Conservation (phyloP, 1,140 invertebrate species). For the Drosophila parvula region DNA sequence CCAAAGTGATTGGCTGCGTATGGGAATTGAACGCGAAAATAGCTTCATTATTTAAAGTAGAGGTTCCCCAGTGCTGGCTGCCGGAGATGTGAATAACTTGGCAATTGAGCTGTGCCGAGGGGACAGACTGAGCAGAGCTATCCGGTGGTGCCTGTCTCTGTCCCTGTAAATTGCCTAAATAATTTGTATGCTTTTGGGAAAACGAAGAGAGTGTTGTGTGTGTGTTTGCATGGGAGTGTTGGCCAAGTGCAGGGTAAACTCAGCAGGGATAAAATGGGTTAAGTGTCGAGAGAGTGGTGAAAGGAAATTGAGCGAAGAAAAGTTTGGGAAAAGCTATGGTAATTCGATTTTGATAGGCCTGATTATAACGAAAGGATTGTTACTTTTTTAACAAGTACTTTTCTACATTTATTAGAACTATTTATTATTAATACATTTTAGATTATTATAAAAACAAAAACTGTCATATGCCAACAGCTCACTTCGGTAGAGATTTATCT, state of each 20-base stretch:
- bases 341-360: slow-evolving; percentile 9
- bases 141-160: background rate
- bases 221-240: slow-evolving; percentile 32
- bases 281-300: slow-evolving; percentile 20
- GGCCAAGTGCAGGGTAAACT: slow-evolving; percentile 26
- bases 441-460: too few species aligned
- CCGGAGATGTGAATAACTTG: slow-evolving; percentile 46
- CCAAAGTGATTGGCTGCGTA: slow-evolving; percentile 77
- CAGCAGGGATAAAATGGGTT: slow-evolving; percentile 15
- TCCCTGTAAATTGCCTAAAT: slow-evolving; percentile 70
- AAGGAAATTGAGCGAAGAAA: slow-evolving; percentile 6
- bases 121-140: slow-evolving; percentile 25
- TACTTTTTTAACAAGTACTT: too few species aligned
- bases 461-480: background rate
- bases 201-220: slow-evolving; percentile 4
- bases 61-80: slow-evolving; percentile 51
- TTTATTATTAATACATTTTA: background rate
- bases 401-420: slow-evolving; percentile 1
- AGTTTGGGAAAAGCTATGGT: slow-evolving; percentile 1
- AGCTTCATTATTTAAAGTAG: slow-evolving; percentile 82
- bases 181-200: slow-evolving; percentile 75
- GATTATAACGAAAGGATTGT: background rate
- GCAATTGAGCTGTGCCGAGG: slow-evolving; percentile 62
- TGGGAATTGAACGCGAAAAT: slow-evolving; percentile 81
- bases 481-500: background rate